phyloP scores from a whole-genome alignment of 2,888 invertebrate species.

The Sphecodes monilicornis region DNA sequence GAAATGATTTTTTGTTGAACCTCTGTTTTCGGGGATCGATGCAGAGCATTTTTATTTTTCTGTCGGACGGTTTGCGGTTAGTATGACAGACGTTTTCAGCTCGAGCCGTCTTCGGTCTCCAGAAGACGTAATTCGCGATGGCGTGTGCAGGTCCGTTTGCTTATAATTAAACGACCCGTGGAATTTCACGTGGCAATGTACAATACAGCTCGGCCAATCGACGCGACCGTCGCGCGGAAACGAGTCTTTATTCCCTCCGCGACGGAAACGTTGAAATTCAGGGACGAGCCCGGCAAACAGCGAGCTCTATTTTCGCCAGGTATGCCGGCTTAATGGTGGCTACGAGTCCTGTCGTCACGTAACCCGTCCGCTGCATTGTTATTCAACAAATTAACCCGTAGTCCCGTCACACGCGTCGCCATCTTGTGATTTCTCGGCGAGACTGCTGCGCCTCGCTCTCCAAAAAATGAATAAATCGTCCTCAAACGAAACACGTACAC shows the following conservation, averaged over 20 bases:
- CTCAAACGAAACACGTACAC: not conserved
- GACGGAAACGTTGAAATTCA: slow-evolving; percentile 39
- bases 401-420: not conserved
- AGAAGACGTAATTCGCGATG: slow-evolving; percentile 23
- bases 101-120: not conserved
- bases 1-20: not conserved
- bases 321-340: slow-evolving; percentile 48
- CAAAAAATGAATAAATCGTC: not conserved
- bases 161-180: slow-evolving; percentile 53
- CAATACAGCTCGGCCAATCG: slow-evolving; percentile 25
- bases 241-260: slow-evolving; percentile 10
- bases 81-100: not conserved
- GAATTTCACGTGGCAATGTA: slow-evolving; percentile 46
- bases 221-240: not conserved
- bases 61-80: too few relatives aligned
- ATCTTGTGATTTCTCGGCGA: not conserved
- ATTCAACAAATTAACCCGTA: not conserved
- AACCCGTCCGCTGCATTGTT: slow-evolving; percentile 18
- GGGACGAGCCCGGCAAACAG: not conserved
- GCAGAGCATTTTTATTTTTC: too few relatives aligned
- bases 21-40: too few relatives aligned
- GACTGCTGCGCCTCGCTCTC: not conserved
- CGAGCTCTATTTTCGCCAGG: slow-evolving; percentile 44
- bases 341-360: slow-evolving; percentile 35
- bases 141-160: slow-evolving; percentile 34